Percentiles rank a stretch among this genome's conserved stretches.
Evolutionary conservation across 2,113 vertebrate species (phyloP).

Genomic region (Prinia subflava): DNA sequence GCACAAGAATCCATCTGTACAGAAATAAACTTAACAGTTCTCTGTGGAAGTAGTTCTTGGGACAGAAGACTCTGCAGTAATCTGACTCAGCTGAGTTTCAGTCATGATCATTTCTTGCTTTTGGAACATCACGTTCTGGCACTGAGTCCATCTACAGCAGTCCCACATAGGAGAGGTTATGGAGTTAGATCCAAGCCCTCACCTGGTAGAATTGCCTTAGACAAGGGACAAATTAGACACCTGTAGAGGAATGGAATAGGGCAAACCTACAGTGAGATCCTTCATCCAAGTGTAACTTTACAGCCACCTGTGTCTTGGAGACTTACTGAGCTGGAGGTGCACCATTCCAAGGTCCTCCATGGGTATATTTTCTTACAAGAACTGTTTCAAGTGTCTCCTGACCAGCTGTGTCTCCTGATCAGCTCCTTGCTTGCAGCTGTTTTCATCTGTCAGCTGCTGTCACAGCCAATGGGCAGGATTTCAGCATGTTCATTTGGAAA

Average conservation of each 20-base stretch:
- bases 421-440: background rate
- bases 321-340: background rate
- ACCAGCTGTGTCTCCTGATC: background rate
- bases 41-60: background rate
- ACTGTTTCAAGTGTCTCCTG: background rate
- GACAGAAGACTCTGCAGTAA: background rate
- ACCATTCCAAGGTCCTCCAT: background rate
- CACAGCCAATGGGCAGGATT: background rate
- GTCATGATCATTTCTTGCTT: background rate
- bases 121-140: background rate
- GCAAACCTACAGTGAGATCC: background rate
- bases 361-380: background rate
- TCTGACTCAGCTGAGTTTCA: background rate
- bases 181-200: background rate
- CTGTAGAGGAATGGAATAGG: background rate
- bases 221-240: background rate
- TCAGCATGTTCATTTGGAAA: background rate
- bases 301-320: background rate
- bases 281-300: background rate
- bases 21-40: background rate
- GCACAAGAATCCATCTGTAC: background rate
- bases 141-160: background rate
- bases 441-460: background rate
- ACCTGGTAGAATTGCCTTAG: background rate
- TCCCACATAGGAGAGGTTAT: accelerated